These are phyloP conservation scores for Drosophila micromelanica DNA, from an alignment of 1,140 invertebrate genomes.

Conservation along the genomic window DNA sequence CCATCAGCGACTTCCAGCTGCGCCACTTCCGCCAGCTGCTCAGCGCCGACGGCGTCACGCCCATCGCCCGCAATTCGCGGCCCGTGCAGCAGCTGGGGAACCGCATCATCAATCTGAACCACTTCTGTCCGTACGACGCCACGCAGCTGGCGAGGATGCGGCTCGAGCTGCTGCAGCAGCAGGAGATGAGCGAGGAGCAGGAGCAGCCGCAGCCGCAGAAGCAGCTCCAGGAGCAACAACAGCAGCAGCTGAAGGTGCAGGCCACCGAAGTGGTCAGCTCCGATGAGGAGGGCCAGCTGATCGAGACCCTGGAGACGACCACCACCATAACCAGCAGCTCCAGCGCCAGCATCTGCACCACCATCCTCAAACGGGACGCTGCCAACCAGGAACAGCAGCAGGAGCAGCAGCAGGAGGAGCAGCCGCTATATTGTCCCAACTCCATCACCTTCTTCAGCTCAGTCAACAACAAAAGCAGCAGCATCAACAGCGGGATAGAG, in stretches of 20 bases:
- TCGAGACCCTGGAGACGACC: slow-evolving; percentile 63
- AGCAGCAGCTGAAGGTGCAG: not conserved
- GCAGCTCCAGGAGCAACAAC: not conserved
- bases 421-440: slow-evolving; percentile 21
- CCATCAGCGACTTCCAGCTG: slow-evolving; percentile 86
- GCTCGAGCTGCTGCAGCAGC: slow-evolving; percentile 43
- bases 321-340: slow-evolving; percentile 61
- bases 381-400: slow-evolving; percentile 4
- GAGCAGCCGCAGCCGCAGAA: slow-evolving; percentile 14
- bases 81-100: slow-evolving; percentile 85
- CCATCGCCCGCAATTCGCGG: slow-evolving; percentile 84
- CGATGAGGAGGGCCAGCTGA: slow-evolving; percentile 59
- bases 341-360: slow-evolving; percentile 58
- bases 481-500: not conserved
- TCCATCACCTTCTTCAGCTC: slow-evolving; percentile 33
- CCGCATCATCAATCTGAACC: slow-evolving; percentile 72
- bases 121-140: slow-evolving; percentile 67
- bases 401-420: slow-evolving; percentile 1
- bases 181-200: slow-evolving; percentile 28
- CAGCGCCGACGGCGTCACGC: slow-evolving; percentile 73
- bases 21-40: slow-evolving; percentile 85
- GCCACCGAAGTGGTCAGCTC: not conserved
- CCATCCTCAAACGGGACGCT: slow-evolving; percentile 41
- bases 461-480: slow-evolving; percentile 9
- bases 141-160: slow-evolving; percentile 46